A percentile compares a stretch with the other conserved stretches of the same genome.
These are phyloP conservation scores for Pseudochaenichthys georgianus DNA, from an alignment of 2,797 vertebrate species.

Conservation along the genomic window DNA sequence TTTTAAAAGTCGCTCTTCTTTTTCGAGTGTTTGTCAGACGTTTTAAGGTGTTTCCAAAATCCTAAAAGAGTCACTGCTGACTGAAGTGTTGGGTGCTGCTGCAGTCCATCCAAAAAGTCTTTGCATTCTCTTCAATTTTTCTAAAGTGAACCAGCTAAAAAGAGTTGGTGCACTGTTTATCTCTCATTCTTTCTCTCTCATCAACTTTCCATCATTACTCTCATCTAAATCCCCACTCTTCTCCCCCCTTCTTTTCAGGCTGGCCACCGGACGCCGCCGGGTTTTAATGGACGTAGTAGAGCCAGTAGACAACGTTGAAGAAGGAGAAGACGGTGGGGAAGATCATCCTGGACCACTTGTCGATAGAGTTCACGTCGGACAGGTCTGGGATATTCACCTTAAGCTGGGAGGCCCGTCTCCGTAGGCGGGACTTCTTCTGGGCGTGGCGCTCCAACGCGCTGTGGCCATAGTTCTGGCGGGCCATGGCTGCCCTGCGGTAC, in stretches of 20 bases:
- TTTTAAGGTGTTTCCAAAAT: conserved; percentile 92
- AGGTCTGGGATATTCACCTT: conserved; percentile 99
- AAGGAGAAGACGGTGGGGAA: conserved; percentile 99
- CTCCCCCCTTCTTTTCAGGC: conserved; percentile 49
- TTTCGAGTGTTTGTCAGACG: conserved; percentile 86
- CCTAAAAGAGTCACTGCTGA: conserved; percentile 90
- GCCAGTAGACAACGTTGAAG: conserved; percentile 99
- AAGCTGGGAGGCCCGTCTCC: conserved; percentile 96
- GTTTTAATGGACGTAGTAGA: conserved; percentile 98
- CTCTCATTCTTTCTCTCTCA: conserved; percentile 59
- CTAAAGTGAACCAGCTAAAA: conserved; percentile 86
- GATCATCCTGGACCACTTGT: conserved; percentile 99
- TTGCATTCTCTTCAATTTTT: conserved; percentile 71
- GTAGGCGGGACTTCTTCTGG: conserved; percentile 97
- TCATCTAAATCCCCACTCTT: conserved; percentile 41
- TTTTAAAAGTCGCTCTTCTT: conserved; percentile 78
- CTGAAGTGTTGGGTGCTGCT: conserved; percentile 86
- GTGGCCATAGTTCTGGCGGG: conserved; percentile 96
- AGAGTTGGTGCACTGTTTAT: conserved; percentile 78
- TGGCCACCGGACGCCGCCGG: conserved; percentile 46
- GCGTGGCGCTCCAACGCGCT: conserved; percentile 96
- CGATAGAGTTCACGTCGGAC: conserved; percentile 99
- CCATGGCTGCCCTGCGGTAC: conserved; percentile 94
- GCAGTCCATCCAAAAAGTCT: conserved; percentile 83
- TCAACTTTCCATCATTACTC: conserved; percentile 49